Evolutionary conservation across 2,888 invertebrate genomes (phyloP), one percentile per base, ranked within the genome.

Genomic region (Folsomia candida): DNA sequence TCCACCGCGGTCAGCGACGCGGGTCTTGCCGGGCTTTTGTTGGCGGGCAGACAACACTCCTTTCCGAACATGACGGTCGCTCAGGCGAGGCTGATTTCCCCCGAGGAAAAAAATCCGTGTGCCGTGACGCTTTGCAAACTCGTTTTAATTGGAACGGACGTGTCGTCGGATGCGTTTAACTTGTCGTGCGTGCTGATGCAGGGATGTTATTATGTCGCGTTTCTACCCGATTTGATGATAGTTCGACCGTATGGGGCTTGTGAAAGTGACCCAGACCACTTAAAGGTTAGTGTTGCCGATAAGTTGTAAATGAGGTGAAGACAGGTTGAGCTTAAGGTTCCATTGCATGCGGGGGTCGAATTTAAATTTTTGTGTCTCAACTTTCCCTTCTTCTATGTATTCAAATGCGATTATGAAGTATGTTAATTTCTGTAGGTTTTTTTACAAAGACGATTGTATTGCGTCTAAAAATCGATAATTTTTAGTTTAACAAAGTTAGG

Each of bases 181-280:
- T 64, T 69, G 1, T 73, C 68, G 0, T 76, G 76, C 29, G 20
- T 26, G 25, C 28, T 51, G 1, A 70, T 76, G 71, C 57, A 66
- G n/a, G n/a, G 26, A 51, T 67, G 68, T 1, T 73, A 73, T 24
- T 51, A 62, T 1, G 29, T 58, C n/a, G 51, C 75, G 0, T 69
- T 69, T 9, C 68, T 75, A 3, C 75, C 75, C 1, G 37, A 71
- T n/a, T 57, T 66, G 18, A 69, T 68, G 28, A 73, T 75, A 28
- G 18, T 63, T n/a, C 67, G 73, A 3, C 22, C 65, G 58, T 24
- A 24, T 60, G 28, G n/a, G 14, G 27, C 6, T 20, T 9, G 14
- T 14, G 14, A 37, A 37, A 14, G 4, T 37, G 37, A n/a, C n/a
- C n/a, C n/a, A n/a, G n/a, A n/a, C n/a, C n/a, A n/a, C n/a, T n/a